Base-by-base conservation (phyloP, 2,888 invertebrate genomes). In the Tenthredo notha region DNA sequence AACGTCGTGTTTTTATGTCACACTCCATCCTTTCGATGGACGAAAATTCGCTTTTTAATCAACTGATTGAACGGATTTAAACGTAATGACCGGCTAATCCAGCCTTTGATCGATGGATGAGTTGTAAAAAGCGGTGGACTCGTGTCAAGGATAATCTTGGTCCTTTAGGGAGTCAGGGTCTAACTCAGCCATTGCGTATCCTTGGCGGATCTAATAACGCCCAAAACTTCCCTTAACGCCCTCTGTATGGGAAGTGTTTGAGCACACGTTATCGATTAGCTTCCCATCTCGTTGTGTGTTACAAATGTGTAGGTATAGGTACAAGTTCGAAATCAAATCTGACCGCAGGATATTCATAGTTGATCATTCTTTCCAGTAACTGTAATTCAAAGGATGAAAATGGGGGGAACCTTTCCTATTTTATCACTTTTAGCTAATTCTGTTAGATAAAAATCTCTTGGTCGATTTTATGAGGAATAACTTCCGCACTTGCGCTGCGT, bases 241-340 rank as follows among this genome's bases (percentile, higher is more conserved):
- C 80, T 80, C 61, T 37, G n/a, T 58, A 50, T 25, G 25, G 67
- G 67, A 12, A 40, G 61, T 80, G 80, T 80, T 80, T 80, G 58
- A 80, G 61, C 25, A 80, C 61, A n/a, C n/a, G 61, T 61, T 80
- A 80, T 80, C 61, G 80, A 80, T 80, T 80, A 61, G 50, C 58
- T 50, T 61, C 58, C 21, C 80, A 80, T 58, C 77, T 33, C 33
- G 50, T 15, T 43, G 15, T 47, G 43, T 25, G 18, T 33, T 47
- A 15, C 29, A 54, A 5, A 33, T 50, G n/a, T 25, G 29, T 29
- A 33, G 15, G 29, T 67, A 18, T 18, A 33, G 12, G 2, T 67
- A 15, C 5, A 33, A 33, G 25, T 5, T 1, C 2, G 9, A 15
- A 50, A 18, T 29, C 25, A 25, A 77, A 77, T 77, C 21, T 54